Base-by-base conservation (phyloP, 2,113 vertebrate genomes). In the Chaenocephalus aceratus region DNA sequence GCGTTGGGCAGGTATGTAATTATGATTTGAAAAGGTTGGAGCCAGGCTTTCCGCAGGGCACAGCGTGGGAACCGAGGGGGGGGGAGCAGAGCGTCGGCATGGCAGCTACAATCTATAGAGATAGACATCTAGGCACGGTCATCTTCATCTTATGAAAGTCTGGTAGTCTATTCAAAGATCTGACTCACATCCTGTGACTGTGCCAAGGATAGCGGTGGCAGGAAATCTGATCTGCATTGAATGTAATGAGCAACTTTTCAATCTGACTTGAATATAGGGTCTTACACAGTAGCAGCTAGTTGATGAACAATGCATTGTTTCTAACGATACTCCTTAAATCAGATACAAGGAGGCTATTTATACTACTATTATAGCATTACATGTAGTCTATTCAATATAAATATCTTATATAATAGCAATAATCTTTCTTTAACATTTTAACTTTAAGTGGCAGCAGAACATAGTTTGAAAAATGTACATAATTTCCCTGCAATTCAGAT, bases 1-100 rank as follows among this genome's bases (percentile, higher is more conserved):
- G 82, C 34, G 23, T 93, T 93, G 85, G 86, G 86, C 85, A 94
- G 93, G 93, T 93, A 82, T 93, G 84, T 89, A 93, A 94, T 95
- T 92, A 92, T 85, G 86, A 80, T 90, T 91, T 90, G 79, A 88
- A 90, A 90, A 88, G 84, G 89, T 86, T 89, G 92, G 93, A 92
- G 92, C 90, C 89, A 93, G 91, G 89, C 86, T 77, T 87, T 92
- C 87, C 83, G 68, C 60, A 83, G 86, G 91, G 88, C 90, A 87
- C 92, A 90, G 78, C 66, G 64, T 87, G 75, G 82, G 87, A 94
- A 92, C 93, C 93, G 89, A 90, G 83, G 71, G 58, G 53, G 77
- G 60, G 4, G 81, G 79, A 81, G 86, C 84, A 61, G 62, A 26
- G 70, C 46, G 52, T 62, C 83, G 88, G 53, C 58, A 45, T 9